A percentile compares a stretch with the other conserved stretches of the same genome.
These are phyloP conservation scores for Astropecten irregularis DNA, from an alignment of 53 echinoderm and acorn worm genomes.

Conservation along the genomic window DNA sequence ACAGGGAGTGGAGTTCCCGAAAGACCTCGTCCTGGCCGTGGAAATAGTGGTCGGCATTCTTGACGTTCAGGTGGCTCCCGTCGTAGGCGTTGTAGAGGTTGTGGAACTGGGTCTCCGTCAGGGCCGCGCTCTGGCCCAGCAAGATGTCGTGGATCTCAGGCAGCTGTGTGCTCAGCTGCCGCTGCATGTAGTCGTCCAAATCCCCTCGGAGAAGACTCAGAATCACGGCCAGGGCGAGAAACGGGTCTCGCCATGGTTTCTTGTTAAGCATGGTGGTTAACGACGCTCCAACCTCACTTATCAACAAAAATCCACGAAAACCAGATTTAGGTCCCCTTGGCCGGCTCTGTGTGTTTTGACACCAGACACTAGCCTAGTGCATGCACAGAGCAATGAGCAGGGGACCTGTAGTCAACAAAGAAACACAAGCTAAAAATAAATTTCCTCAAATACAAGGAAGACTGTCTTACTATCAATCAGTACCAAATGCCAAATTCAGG, in stretches of 20 bases:
- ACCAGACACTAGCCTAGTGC: too few species aligned
- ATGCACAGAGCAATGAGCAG: too few species aligned
- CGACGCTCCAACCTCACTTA: too few species aligned
- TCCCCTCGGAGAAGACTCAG: slow-evolving; percentile 81
- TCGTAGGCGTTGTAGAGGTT: slow-evolving; percentile 81
- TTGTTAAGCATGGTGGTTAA: slow-evolving; percentile 70
- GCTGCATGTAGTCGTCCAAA: slow-evolving; percentile 64
- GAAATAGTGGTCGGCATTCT: slow-evolving; percentile 62
- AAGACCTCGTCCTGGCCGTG: slow-evolving; percentile 61
- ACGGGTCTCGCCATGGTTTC: slow-evolving; percentile 76
- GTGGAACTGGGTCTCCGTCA: slow-evolving; percentile 94
- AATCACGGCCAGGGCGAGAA: slow-evolving; percentile 79
- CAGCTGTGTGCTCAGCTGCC: slow-evolving; percentile 40
- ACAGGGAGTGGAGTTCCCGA: slow-evolving; percentile 74
- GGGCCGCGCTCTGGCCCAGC: slow-evolving; percentile 84
- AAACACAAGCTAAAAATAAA: too few species aligned
- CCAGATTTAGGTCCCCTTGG: too few species aligned
- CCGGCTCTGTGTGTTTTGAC: too few species aligned
- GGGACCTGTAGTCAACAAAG: too few species aligned
- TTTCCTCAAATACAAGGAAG: too few species aligned
- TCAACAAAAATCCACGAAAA: too few species aligned
- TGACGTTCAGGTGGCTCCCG: slow-evolving; percentile 69
- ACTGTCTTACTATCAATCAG: too few species aligned
- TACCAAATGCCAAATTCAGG: too few species aligned
- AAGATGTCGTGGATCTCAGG: slow-evolving; percentile 85